Evolutionary conservation across 2,888 invertebrate species (phyloP).

Genomic region (Lithophane leautieri): DNA sequence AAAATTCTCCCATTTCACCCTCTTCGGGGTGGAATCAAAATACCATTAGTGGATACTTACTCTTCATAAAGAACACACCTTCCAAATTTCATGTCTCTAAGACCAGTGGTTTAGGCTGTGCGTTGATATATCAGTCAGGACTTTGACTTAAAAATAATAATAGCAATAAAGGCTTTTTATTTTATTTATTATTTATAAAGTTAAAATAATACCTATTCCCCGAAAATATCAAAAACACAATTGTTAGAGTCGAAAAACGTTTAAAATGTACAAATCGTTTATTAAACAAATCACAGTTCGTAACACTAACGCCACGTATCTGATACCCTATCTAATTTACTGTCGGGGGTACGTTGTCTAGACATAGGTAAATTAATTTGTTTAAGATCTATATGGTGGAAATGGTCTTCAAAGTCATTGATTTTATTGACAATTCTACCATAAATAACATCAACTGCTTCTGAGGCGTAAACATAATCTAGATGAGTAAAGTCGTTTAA

Average conservation of each 20-base stretch:
- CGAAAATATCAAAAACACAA: background rate
- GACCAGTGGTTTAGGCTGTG: too few species aligned
- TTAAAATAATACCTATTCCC: too few species aligned
- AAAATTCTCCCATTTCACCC: too few species aligned
- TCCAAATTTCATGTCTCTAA: too few species aligned
- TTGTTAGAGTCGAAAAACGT: background rate
- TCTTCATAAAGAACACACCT: too few species aligned
- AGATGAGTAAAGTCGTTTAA: constrained; percentile 91
- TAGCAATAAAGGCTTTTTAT: too few species aligned
- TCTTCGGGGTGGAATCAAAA: too few species aligned
- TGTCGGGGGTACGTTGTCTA: background rate
- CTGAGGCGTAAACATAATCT: constrained; percentile 92
- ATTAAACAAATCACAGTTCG: background rate
- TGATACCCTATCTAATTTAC: background rate
- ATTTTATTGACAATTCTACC: constrained; percentile 74
- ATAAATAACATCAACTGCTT: constrained; percentile 89
- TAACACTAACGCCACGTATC: background rate
- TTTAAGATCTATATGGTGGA: constrained; percentile 5
- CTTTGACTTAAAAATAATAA: too few species aligned
- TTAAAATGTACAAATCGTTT: constrained; percentile 2
- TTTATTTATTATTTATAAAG: too few species aligned
- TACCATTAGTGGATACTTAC: too few species aligned
- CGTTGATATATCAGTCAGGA: too few species aligned
- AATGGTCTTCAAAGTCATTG: constrained; percentile 8
- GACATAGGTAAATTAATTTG: too few species aligned